Percentiles rank a stretch among this genome's conserved stretches.
Conservation (phyloP, 2,797 vertebrate genomes). For the Protosalanx chinensis region DNA sequence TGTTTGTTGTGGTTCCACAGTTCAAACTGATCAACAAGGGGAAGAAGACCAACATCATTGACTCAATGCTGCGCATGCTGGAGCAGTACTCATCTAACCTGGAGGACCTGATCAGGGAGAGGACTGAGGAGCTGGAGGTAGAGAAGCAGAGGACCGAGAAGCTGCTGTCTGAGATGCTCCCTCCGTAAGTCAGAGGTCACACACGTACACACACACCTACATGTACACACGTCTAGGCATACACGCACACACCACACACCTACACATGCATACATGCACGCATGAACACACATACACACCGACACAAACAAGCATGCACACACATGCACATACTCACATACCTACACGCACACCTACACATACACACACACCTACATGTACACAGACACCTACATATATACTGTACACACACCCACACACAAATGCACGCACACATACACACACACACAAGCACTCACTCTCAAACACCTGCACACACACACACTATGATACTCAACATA, state of each 20-base stretch:
- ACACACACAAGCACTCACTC: slow-evolving; percentile 5
- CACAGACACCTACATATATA: not conserved
- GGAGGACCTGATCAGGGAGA: slow-evolving; percentile 79
- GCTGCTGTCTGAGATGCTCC: slow-evolving; percentile 79
- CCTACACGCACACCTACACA: not conserved
- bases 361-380: not conserved
- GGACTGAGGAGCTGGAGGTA: slow-evolving; percentile 80
- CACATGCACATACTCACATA: not conserved
- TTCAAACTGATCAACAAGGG: slow-evolving; percentile 84
- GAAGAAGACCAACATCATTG: slow-evolving; percentile 84
- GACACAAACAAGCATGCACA: not conserved
- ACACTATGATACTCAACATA: not conserved
- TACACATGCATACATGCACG: not conserved
- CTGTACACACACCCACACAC: not conserved
- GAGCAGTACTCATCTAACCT: slow-evolving; percentile 84
- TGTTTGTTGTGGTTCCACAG: slow-evolving; percentile 45
- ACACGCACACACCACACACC: not conserved
- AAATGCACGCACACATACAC: not conserved
- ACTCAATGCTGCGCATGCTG: slow-evolving; percentile 83
- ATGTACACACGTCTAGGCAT: not conserved
- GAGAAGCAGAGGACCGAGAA: slow-evolving; percentile 83
- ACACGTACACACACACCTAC: not conserved
- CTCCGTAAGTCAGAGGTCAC: slow-evolving; percentile 69
- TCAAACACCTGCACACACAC: not conserved
- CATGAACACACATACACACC: slow-evolving; percentile 3